Evolutionary conservation across 2,797 vertebrate species (phyloP), one percentile per base, ranked within the genome.

Genomic region (Anguilla anguilla): DNA sequence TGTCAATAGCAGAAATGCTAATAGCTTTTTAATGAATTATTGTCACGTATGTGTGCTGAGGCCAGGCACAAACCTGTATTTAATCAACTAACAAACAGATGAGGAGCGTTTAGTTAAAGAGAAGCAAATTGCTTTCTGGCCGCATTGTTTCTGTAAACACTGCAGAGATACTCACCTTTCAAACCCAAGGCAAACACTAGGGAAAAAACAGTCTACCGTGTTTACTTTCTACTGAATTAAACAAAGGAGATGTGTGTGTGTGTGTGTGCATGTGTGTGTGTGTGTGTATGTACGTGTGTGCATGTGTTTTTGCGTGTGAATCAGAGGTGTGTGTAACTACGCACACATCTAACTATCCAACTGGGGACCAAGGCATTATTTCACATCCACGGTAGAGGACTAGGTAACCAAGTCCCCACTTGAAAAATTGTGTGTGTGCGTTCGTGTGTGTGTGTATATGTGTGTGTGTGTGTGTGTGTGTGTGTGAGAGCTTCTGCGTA

Each of bases 61-160:
- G 64, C 59, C 53, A 43, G 87, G 87, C 86, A 84, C 85, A 89
- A 88, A 89, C 87, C 87, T 57, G 74, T 86, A 87, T 88, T 89
- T 89, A 88, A 91, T 89, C n/a, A 89, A 46, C 81, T 46, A 49
- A 89, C 87, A 89, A 91, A 90, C 85, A 87, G 81, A 84, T 67
- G 82, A 64, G 67, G 77, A 89, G 87, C 85, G 39, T 61, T 89
- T 88, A 85, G 28, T 55, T 89, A 86, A 89, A 90, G 77, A 86
- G 83, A 17, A 81, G 72, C 88, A 84, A 81, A 85, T 86, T 88
- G 84, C 85, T 85, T 87, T 77, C 74, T 39, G 35, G 57, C 61
- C 86, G 57, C 67, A 85, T n/a, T 43, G 67, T 85, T 77, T 61
- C 69, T 79, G 67, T 79, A 79, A 59, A 74, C 87, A 77, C n/a